Evolutionary conservation across 2,113 vertebrate genomes (phyloP), one percentile per base, ranked within the genome.

Genomic region (Colaptes auratus): DNA sequence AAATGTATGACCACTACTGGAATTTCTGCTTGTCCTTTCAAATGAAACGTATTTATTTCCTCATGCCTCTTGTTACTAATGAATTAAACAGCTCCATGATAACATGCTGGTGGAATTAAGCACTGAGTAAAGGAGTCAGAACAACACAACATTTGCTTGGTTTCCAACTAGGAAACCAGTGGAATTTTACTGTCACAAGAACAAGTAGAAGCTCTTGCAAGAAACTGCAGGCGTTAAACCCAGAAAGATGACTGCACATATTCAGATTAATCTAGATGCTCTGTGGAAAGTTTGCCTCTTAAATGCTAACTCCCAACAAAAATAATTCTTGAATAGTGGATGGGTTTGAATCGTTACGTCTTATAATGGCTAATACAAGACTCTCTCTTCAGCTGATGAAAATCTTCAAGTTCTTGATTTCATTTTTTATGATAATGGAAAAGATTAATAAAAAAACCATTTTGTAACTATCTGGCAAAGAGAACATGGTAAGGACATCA

Each of bases 21-120:
- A 93, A 93, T 95, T 97, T 95, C 65, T 91, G 24, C 81, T 90
- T 88, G 50, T 60, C 21, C 78, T 91, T 86, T 65, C 56, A 91
- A 88, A 74, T 44, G 42, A 89, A 80, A 77, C 59, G 42, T n/a
- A 61, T 94, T 91, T 88, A 88, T 88, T 91, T 95, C 79, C 76
- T 91, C 42, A 39, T 39, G 39, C 48, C 72, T 88, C 33, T 75
- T 55, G 2, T 93, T 91, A 53, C 42, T 86, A 64, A 69, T 75
- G 70, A 73, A 82, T 73, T 66, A 82, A 84, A 63, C 0, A 0
- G 39, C 76, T 91, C 67, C 2, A 3, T 81, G 85, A 79, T 90
- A 91, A 88, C 44, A 65, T 88, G 79, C 84, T 92, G 59, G 60
- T 88, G 74, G 89, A 91, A 95, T 92, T 94, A 85, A 85, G 20